phyloP scores from a whole-genome alignment of 2,888 invertebrate genomes.

The Aromia moschata region DNA sequence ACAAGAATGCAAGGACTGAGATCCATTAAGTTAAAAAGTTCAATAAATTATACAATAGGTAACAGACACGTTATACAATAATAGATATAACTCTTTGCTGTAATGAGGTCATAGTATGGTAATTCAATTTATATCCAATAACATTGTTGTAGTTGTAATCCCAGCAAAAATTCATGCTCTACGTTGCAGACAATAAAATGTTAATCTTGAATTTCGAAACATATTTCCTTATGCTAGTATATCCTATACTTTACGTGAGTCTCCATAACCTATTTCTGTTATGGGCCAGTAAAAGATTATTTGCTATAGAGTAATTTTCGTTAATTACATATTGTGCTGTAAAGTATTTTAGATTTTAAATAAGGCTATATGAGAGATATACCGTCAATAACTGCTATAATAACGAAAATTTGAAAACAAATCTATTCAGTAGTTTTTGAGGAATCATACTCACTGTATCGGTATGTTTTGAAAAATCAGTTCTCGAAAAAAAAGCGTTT shows the following conservation, averaged over 20 bases:
- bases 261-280: not conserved
- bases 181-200: slow-evolving; percentile 21
- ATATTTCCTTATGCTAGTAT: slow-evolving; percentile 17
- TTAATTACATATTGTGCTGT: slow-evolving; percentile 10
- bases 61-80: slow-evolving; percentile 15
- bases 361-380: not conserved
- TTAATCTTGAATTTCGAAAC: slow-evolving; percentile 24
- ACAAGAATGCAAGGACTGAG: slow-evolving; percentile 13
- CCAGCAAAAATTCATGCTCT: slow-evolving; percentile 27
- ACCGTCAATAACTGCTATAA: too few species aligned
- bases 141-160: slow-evolving; percentile 22
- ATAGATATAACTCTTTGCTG: slow-evolving; percentile 3
- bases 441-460: too few species aligned
- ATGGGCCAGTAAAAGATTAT: slow-evolving; percentile 17
- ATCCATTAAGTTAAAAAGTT: slow-evolving; percentile 12
- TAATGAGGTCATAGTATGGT: slow-evolving; percentile 26
- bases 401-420: too few species aligned
- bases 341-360: slow-evolving; percentile 14
- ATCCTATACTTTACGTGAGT: slow-evolving; percentile 18
- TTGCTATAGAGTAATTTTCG: slow-evolving; percentile 23
- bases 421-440: too few species aligned
- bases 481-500: too few species aligned
- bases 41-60: slow-evolving; percentile 21
- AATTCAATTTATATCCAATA: slow-evolving; percentile 26
- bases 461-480: too few species aligned